These are phyloP conservation scores for Catharus ustulatus DNA, from an alignment of 2,797 vertebrate species.

Conservation along the genomic window DNA sequence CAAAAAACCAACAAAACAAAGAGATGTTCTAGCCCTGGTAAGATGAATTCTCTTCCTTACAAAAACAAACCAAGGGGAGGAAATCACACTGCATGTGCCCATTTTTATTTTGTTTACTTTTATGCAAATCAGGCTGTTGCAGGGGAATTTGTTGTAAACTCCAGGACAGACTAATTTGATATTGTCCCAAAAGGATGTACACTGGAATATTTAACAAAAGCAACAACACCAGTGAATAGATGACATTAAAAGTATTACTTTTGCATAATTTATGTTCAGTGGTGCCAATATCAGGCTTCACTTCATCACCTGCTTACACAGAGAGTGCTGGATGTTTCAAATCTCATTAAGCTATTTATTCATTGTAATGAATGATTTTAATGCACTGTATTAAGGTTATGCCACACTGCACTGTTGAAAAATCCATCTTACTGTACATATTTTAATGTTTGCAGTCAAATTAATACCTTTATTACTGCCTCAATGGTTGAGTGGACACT, in stretches of 20 bases:
- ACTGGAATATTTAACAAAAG: constrained; percentile 85
- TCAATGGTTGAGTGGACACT: constrained; percentile 75
- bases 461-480: constrained; percentile 78
- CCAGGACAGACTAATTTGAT: constrained; percentile 81
- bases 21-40: background rate
- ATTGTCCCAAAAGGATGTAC: constrained; percentile 81
- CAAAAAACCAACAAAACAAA: background rate
- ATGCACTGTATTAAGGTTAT: constrained; percentile 74
- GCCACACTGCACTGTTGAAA: constrained; percentile 77
- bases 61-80: background rate
- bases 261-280: constrained; percentile 84
- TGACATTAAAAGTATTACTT: constrained; percentile 79
- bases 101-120: constrained; percentile 21
- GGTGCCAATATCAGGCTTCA: constrained; percentile 74
- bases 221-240: constrained; percentile 75
- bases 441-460: constrained; percentile 75
- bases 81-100: background rate
- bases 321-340: constrained; percentile 77
- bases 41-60: background rate
- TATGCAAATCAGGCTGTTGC: constrained; percentile 43
- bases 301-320: constrained; percentile 77
- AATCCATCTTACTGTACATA: constrained; percentile 73
- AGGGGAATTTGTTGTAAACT: constrained; percentile 76
- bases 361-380: constrained; percentile 84
- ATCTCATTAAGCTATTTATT: constrained; percentile 87